These are phyloP conservation scores for Leucophenga varia DNA, from an alignment of 1,140 invertebrate genomes.

Conservation along the genomic window DNA sequence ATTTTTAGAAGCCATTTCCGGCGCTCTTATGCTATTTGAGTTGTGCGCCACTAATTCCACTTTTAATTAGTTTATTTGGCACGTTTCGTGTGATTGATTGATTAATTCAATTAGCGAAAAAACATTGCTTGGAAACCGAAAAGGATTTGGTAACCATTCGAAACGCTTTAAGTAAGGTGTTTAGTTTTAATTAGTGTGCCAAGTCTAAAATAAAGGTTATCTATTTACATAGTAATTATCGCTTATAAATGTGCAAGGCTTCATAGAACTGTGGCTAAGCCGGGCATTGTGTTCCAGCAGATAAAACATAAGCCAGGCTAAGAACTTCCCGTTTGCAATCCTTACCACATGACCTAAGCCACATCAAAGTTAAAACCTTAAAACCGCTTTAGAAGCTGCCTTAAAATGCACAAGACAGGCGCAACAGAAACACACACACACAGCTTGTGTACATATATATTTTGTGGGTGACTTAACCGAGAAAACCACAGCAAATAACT, in stretches of 20 bases:
- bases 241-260: too few relatives aligned
- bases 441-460: background rate
- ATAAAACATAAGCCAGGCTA: conserved; percentile 8
- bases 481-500: conserved; percentile 27
- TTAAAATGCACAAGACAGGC: conserved; percentile 25
- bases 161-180: too few relatives aligned
- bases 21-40: too few relatives aligned
- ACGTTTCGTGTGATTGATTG: conserved; percentile 41
- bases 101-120: conserved; percentile 36
- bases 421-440: background rate
- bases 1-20: conserved; percentile 24
- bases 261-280: too few relatives aligned
- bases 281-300: too few relatives aligned
- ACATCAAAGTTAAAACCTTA: conserved; percentile 30
- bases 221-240: too few relatives aligned
- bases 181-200: too few relatives aligned
- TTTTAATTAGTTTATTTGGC: conserved; percentile 49
- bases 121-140: conserved; percentile 5
- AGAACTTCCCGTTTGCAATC: conserved; percentile 7
- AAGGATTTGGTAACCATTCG: too few relatives aligned
- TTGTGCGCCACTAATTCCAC: conserved; percentile 37
- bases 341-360: conserved; percentile 16
- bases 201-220: too few relatives aligned
- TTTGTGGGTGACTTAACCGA: conserved; percentile 13
- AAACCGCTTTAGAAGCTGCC: conserved; percentile 22